These are phyloP conservation scores for Pangasius djambal DNA, from an alignment of 2,797 vertebrate genomes.

Conservation along the genomic window DNA sequence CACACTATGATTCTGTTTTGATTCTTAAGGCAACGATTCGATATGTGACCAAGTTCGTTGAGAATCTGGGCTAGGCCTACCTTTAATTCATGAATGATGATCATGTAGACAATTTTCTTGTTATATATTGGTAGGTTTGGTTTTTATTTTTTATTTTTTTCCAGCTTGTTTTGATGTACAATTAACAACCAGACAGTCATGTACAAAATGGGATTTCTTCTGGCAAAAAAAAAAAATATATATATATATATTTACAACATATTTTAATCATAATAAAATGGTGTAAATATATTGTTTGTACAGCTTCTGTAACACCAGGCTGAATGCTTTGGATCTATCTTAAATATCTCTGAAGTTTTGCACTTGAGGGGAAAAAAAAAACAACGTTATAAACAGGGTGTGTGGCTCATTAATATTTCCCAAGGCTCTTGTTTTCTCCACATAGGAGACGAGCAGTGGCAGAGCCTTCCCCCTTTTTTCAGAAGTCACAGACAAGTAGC, in stretches of 20 bases:
- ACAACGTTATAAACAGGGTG: neutral
- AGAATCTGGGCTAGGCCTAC: neutral
- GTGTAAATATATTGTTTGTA: no score
- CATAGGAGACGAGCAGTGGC: neutral
- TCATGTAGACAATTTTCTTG: no score
- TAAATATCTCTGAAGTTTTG: neutral
- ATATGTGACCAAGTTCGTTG: neutral
- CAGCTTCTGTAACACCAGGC: neutral
- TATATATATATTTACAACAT: neutral
- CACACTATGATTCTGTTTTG: neutral
- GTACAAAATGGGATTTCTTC: neutral
- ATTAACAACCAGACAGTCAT: neutral
- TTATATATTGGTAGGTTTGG: neutral
- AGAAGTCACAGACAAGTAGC: neutral
- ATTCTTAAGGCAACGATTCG: neutral
- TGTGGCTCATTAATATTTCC: neutral
- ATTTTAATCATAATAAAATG: neutral
- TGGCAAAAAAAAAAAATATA: no score
- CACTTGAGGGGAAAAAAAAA: no score
- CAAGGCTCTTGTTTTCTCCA: neutral
- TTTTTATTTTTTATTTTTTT: neutral
- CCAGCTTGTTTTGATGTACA: neutral
- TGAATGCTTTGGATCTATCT: neutral
- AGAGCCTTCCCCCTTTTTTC: neutral
- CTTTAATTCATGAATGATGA: neutral